Percentiles rank a stretch among this genome's conserved stretches.
These are phyloP conservation scores for Amblyornis subalaris DNA, from an alignment of 2,113 vertebrate genomes.

Conservation along the genomic window DNA sequence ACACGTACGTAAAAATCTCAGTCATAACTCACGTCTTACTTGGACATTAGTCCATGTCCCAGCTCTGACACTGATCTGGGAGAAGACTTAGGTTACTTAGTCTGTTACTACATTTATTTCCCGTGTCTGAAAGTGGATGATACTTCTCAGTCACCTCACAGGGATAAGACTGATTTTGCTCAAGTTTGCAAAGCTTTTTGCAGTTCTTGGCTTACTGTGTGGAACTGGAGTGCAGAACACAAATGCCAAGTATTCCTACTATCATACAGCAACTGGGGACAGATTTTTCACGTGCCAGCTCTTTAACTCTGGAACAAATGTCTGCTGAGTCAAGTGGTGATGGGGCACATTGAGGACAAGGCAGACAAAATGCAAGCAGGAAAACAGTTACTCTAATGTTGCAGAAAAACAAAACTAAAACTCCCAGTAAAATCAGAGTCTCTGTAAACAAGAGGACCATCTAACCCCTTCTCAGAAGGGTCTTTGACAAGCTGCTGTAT, in stretches of 20 bases:
- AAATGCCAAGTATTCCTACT: neutral
- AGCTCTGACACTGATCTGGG: neutral
- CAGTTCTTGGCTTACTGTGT: neutral
- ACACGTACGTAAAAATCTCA: neutral
- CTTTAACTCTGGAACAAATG: neutral
- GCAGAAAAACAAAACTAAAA: neutral
- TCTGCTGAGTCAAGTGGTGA: neutral
- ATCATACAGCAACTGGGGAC: neutral
- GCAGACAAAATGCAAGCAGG: neutral
- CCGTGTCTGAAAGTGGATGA: neutral
- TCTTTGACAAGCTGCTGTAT: conserved; percentile 25
- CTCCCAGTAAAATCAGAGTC: neutral
- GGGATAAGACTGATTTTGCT: neutral
- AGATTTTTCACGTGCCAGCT: neutral
- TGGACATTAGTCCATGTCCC: neutral
- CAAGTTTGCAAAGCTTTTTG: neutral
- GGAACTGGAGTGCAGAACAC: neutral
- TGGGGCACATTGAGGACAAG: neutral
- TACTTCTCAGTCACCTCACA: neutral
- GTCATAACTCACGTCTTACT: neutral
- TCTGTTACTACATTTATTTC: neutral
- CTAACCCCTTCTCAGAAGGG: neutral
- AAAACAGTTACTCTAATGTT: neutral
- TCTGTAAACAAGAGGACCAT: neutral
- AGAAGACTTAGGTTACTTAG: neutral